phyloP scores from a whole-genome alignment of 2,888 invertebrate genomes.

The Rhimphoctona megacephalus region DNA sequence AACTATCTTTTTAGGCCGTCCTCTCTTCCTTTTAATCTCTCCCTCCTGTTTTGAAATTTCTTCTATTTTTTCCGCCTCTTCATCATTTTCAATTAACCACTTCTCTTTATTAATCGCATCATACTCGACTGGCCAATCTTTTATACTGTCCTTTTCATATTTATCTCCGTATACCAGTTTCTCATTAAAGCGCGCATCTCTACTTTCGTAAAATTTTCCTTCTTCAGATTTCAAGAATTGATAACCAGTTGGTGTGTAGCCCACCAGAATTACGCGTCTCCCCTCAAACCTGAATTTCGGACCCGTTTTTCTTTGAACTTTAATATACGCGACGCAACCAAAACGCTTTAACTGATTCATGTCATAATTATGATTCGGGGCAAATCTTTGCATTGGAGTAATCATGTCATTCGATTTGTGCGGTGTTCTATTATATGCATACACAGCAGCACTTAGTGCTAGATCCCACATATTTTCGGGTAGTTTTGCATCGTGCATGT shows the following conservation, averaged over 20 bases:
- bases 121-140: constrained; percentile 3
- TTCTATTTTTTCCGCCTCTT: constrained; percentile 4
- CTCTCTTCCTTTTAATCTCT: constrained; percentile 47
- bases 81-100: constrained; percentile 34
- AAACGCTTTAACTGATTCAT: constrained; percentile 61
- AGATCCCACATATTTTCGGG: constrained; percentile 68
- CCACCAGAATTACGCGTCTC: constrained; percentile 54
- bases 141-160: constrained; percentile 50
- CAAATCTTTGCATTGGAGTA: constrained; percentile 60
- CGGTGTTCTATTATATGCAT: constrained; percentile 68
- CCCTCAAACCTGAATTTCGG: constrained; percentile 57
- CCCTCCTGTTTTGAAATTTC: constrained; percentile 29
- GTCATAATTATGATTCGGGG: constrained; percentile 55
- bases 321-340: constrained; percentile 61
- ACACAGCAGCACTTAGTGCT: constrained; percentile 62
- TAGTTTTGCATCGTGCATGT: constrained; percentile 63
- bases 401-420: constrained; percentile 63
- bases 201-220: constrained; percentile 66
- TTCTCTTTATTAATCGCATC: constrained; percentile 14
- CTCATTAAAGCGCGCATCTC: constrained; percentile 63
- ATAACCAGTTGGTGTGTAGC: constrained; percentile 57
- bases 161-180: constrained; percentile 61
- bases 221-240: constrained; percentile 57
- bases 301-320: constrained; percentile 45
- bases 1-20: constrained; percentile 38